Evolutionary conservation across 2,113 vertebrate species (phyloP).

Genomic region (Mirounga angustirostris): DNA sequence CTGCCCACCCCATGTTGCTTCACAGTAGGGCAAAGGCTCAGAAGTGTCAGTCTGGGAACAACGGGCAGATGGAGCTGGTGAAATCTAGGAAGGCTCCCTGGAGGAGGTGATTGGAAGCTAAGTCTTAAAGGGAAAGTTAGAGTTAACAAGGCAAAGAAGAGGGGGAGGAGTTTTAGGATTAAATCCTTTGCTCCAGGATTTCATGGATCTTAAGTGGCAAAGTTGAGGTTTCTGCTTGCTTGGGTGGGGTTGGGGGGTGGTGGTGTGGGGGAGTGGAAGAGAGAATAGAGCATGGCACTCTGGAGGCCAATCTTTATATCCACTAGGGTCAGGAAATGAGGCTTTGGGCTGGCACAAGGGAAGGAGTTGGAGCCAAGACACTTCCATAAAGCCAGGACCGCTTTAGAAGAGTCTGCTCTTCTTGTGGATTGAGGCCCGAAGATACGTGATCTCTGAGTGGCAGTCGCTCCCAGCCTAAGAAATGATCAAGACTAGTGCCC

Average conservation of each 20-base stretch:
- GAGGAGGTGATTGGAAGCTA: background rate
- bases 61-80: background rate
- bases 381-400: background rate
- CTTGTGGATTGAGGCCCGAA: background rate
- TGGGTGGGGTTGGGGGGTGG: rapidly evolving
- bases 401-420: background rate
- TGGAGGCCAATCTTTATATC: background rate
- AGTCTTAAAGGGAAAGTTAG: background rate
- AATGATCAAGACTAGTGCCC: background rate
- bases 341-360: background rate
- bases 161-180: background rate
- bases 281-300: background rate
- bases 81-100: background rate
- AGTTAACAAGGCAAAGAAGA: background rate
- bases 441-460: background rate
- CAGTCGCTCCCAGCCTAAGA: background rate
- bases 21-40: background rate
- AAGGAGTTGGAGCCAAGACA: background rate
- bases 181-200: background rate
- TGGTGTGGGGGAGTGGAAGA: background rate
- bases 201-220: background rate
- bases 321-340: background rate
- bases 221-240: background rate
- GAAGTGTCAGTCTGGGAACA: background rate
- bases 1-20: background rate